Evolutionary conservation across 2,113 vertebrate species (phyloP), one percentile per base, ranked within the genome.

Genomic region (Fulica atra): DNA sequence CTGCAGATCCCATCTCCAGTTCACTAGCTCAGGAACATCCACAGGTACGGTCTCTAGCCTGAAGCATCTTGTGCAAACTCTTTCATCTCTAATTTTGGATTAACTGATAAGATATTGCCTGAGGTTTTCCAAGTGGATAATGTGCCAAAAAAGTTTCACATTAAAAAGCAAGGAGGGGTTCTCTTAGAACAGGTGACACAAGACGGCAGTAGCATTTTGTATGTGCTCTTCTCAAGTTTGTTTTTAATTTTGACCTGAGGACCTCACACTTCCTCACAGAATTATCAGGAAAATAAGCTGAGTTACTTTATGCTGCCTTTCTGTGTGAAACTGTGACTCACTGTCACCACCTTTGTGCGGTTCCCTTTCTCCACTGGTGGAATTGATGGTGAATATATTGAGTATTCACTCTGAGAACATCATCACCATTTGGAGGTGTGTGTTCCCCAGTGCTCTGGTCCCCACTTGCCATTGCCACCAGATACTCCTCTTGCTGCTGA

Each of bases 11-110:
- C 85, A 73, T 69, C 94, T 94, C 93, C 26, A 97, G 57, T 29
- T 54, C 94, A 48, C 85, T 33, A 92, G 92, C 96, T 94, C 98
- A 96, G 95, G 98, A 97, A 74, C 85, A 80, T 6, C 96, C 89
- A 50, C 97, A 98, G 98, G 98, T 98, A 98, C 53, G 35, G 77
- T 57, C 76, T 78, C 16, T 35, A 65, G 35, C 65, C 73, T 76
- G 53, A 79, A 53, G 46, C 77, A 65, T 42, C 56, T 63, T 81
- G 13, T 48, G 31, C 54, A 77, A 35, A 19, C 35, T 81, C 60
- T 3, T 17, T 74, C 25, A 33, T 53, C 48, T 83, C n/a, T 68
- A 0, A 0, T 53, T 77, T 42, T 81, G 78, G 38, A 31, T 84
- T 44, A 65, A n/a, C 13, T 76, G 1, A 20, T 51, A 13, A 72